Base-by-base conservation (phyloP, 2,113 vertebrate genomes). In the Peromyscus maniculatus region DNA sequence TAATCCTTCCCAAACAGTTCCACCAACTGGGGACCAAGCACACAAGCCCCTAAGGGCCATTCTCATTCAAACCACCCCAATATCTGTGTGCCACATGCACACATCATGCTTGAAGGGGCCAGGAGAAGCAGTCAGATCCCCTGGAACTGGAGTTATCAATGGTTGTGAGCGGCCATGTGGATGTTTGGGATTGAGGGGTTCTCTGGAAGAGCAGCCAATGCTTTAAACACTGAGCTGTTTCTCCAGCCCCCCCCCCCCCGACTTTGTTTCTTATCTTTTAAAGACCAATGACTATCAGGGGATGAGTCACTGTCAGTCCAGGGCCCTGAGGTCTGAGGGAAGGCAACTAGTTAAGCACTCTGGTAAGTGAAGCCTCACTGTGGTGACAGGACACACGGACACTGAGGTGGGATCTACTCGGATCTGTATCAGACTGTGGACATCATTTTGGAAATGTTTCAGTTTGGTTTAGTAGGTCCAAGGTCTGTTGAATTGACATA, bases 241-340 rank as follows among this genome's bases (percentile, higher is more conserved):
- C 49, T 55, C 33, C 78, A 69, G 43, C 26, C 17, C 74, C 75
- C 36, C 39, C 31, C 26, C 17, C 74, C 75, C 36, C 39, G 46
- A 9, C 19, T 49, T 57, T 52, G 26, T 49, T 49, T 49, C 46
- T 49, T 49, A 67, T 92, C 80, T 59, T 87, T 96, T 83, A 59
- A 92, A 87, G 72, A 59, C 17, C 22, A 59, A 82, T 93, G 84
- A 75, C 95, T 88, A 78, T 83, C 46, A 90, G 39, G 77, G 89
- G 80, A 62, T 89, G 59, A 92, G 24, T 83, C 84, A 46, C 33
- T 31, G 3, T 49, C 49, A 24, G 11, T 66, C 64, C 79, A 92
- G 71, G 86, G 33, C 36, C 90, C 59, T 83, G 67, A 96, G 39
- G 46, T 69, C 74, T 67, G 57, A 92, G 59, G 83, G 64, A 92